Evolutionary conservation across 2,888 invertebrate genomes (phyloP).

Genomic region (Dione juno): DNA sequence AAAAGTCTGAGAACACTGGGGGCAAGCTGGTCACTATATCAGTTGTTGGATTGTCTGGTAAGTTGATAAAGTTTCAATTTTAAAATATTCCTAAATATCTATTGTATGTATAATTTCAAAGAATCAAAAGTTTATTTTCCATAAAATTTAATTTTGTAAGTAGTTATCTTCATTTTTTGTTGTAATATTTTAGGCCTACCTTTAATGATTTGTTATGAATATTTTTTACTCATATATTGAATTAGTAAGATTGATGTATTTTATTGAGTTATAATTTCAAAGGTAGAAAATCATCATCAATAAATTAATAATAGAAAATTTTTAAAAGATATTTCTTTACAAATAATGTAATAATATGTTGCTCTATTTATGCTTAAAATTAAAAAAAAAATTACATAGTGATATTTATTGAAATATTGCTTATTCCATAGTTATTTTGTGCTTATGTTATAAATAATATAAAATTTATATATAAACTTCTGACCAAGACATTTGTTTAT

Average conservation of each 20-base stretch:
- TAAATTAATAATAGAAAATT: too few relatives aligned
- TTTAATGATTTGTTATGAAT: too few relatives aligned
- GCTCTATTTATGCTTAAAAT: too few relatives aligned
- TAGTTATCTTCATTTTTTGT: neutral
- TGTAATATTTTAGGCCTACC: neutral
- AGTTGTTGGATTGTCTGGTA: conserved; percentile 94
- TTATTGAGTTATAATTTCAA: neutral
- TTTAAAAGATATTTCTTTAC: too few relatives aligned
- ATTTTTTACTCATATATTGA: too few relatives aligned
- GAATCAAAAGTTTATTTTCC: neutral
- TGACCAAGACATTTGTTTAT: neutral
- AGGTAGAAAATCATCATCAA: neutral
- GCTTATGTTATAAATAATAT: too few relatives aligned
- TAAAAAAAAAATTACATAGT: too few relatives aligned
- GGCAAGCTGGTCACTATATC: conserved; percentile 91
- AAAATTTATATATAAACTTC: neutral
- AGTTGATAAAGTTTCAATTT: conserved; percentile 54
- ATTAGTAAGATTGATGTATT: neutral
- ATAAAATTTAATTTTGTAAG: neutral
- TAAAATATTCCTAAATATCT: neutral
- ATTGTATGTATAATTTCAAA: neutral
- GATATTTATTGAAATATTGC: too few relatives aligned
- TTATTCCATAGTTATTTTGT: too few relatives aligned
- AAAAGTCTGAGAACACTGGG: conserved; percentile 87
- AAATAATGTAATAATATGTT: too few relatives aligned